Base-by-base conservation (phyloP, 1,140 invertebrate species). In the Brachystomella parvula region DNA sequence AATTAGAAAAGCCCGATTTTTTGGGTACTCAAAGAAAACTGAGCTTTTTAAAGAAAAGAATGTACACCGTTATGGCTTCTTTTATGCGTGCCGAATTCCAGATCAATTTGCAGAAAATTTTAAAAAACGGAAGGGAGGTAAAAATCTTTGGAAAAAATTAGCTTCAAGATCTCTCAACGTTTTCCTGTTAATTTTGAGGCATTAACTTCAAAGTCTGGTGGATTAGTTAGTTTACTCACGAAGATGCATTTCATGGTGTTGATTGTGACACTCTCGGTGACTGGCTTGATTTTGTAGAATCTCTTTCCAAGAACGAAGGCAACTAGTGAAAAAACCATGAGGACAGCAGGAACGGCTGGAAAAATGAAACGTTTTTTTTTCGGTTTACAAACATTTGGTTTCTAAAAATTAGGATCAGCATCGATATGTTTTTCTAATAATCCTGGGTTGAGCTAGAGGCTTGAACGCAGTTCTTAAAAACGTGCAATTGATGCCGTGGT, bases 321-420 rank as follows among this genome's bases (percentile, higher is more conserved):
- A 1, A 68, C 66, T 64, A 58, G 30, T 35, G 92, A 89, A n/a
- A 87, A 59, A 19, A 90, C 75, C 91, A 96, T 94, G 0, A 95
- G 80, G 61, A 89, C 70, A 15, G 92, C 89, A 0, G 95, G 94
- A 3, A 97, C 83, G 2, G 49, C 49, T 53, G 24, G 24, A 26
- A 53, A n/a, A n/a, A n/a, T n/a, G n/a, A n/a, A n/a, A n/a, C n/a
- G n/a, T n/a, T n/a, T n/a, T n/a, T n/a, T n/a, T n/a, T n/a, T n/a
- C n/a, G n/a, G n/a, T n/a, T n/a, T n/a, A n/a, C n/a, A n/a, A n/a
- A n/a, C n/a, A n/a, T n/a, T n/a, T n/a, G n/a, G n/a, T n/a, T n/a
- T n/a, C n/a, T n/a, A n/a, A n/a, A n/a, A n/a, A n/a, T n/a, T n/a
- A n/a, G n/a, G n/a, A n/a, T n/a, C n/a, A n/a, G n/a, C n/a, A n/a